Conservation (phyloP, 1,140 invertebrate genomes). For the Hyles euphorbiae region DNA sequence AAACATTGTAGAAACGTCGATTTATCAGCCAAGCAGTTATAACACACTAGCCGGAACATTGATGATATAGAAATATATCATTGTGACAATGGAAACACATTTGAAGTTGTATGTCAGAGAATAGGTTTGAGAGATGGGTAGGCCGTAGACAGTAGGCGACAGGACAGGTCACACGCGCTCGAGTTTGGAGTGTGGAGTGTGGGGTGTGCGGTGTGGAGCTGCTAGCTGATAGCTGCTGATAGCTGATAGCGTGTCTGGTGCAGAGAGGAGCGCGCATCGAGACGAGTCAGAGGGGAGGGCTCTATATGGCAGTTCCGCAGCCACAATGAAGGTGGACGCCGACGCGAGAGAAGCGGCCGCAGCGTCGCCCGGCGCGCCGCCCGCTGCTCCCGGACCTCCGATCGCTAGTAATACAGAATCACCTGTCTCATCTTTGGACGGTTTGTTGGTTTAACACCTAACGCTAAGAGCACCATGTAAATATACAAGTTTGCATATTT, state of each 20-base stretch:
- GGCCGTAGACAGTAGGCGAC: no score
- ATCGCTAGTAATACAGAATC: conserved; percentile 61
- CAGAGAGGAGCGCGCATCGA: conserved; percentile 41
- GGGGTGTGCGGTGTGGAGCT: no score
- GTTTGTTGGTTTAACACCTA: conserved; percentile 54
- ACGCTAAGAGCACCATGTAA: conserved; percentile 27
- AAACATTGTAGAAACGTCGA: no score
- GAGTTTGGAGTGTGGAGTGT: no score
- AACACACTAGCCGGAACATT: no score
- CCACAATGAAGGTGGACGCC: conserved; percentile 61
- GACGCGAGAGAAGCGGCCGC: conserved; percentile 46
- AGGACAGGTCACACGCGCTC: no score
- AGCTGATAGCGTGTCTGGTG: conserved; percentile 40
- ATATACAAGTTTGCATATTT: conserved; percentile 10
- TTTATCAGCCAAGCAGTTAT: no score
- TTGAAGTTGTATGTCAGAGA: no score
- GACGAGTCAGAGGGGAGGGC: conserved; percentile 25
- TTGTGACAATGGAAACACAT: no score
- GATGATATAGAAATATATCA: no score
- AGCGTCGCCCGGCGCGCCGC: conserved; percentile 30
- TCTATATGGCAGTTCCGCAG: conserved; percentile 44
- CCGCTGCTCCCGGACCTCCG: conserved; percentile 29
- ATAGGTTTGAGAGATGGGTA: no score
- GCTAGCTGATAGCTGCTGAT: background rate
- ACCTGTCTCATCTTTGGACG: conserved; percentile 57